A percentile compares a stretch with the other conserved stretches of the same genome.
phyloP scores from a whole-genome alignment of 2,113 vertebrate genomes.

The Hassar affinis region DNA sequence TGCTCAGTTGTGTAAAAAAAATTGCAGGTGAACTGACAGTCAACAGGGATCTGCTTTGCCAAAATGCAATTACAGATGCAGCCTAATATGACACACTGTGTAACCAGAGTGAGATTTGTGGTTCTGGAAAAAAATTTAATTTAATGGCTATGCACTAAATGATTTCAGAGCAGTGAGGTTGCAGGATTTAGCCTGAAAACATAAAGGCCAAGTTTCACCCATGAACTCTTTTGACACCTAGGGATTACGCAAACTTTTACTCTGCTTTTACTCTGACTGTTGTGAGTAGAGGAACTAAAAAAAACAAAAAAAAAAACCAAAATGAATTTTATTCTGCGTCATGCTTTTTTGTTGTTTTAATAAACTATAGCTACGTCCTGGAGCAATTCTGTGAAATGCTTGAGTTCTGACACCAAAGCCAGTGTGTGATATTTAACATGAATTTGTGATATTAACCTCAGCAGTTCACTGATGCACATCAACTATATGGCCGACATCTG shows the following conservation, averaged over 20 bases:
- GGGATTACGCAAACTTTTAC: constrained; percentile 61
- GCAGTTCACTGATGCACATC: constrained; percentile 15
- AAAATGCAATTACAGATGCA: constrained; percentile 45
- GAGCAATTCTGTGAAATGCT: not conserved
- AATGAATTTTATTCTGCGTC: constrained; percentile 38
- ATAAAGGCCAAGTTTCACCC: constrained; percentile 54
- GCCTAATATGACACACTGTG: constrained; percentile 55
- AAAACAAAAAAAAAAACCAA: constrained; percentile 39
- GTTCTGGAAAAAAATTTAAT: constrained; percentile 64
- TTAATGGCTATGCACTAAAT: constrained; percentile 69
- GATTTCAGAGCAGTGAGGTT: constrained; percentile 66
- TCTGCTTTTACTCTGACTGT: constrained; percentile 46
- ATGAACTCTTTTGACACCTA: constrained; percentile 65
- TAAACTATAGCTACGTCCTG: constrained; percentile 30
- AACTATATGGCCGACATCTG: constrained; percentile 19
- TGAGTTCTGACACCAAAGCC: not conserved
- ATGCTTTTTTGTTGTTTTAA: constrained; percentile 44
- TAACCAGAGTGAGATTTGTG: constrained; percentile 68
- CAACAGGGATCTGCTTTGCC: constrained; percentile 25
- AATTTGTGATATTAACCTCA: constrained; percentile 10
- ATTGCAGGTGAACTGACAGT: constrained; percentile 33
- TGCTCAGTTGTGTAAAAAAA: not conserved
- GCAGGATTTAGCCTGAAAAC: constrained; percentile 51
- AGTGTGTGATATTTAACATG: not conserved
- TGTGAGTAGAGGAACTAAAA: constrained; percentile 61